Conservation (phyloP, 2,888 invertebrate species). For the Dolomedes plantarius region DNA sequence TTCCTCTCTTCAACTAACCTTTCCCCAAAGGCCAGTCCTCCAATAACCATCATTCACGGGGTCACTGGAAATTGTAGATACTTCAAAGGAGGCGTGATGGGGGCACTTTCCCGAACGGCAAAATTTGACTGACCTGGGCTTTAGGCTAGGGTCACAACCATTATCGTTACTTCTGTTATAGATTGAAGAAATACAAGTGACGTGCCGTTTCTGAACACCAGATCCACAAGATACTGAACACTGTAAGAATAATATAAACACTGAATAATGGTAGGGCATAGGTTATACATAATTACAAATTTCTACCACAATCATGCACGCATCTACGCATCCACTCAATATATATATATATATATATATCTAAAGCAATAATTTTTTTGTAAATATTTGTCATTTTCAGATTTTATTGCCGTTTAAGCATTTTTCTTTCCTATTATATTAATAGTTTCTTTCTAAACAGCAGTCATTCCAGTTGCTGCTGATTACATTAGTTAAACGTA, state of each 20-base stretch:
- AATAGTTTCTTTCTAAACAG: no score
- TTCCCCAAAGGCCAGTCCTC: constrained; percentile 78
- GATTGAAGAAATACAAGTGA: constrained; percentile 56
- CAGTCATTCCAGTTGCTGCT: no score
- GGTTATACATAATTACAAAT: background rate
- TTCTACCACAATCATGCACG: no score
- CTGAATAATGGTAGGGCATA: background rate
- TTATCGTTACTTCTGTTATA: constrained; percentile 44
- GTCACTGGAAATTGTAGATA: constrained; percentile 25
- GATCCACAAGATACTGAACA: constrained; percentile 65
- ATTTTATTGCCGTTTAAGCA: no score
- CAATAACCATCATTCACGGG: constrained; percentile 74
- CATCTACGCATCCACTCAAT: no score
- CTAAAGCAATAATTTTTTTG: no score
- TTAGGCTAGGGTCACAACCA: constrained; percentile 65
- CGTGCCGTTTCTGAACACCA: constrained; percentile 59
- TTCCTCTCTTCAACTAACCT: constrained; percentile 75
- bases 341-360: no score
- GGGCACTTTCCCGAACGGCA: constrained; percentile 75
- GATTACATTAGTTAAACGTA: no score
- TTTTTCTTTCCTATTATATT: no score
- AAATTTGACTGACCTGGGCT: constrained; percentile 72
- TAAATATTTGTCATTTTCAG: no score
- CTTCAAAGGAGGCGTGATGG: background rate
- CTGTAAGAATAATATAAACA: constrained; percentile 21